phyloP scores from a whole-genome alignment of 2,113 vertebrate genomes.

The Pelusios castaneus region DNA sequence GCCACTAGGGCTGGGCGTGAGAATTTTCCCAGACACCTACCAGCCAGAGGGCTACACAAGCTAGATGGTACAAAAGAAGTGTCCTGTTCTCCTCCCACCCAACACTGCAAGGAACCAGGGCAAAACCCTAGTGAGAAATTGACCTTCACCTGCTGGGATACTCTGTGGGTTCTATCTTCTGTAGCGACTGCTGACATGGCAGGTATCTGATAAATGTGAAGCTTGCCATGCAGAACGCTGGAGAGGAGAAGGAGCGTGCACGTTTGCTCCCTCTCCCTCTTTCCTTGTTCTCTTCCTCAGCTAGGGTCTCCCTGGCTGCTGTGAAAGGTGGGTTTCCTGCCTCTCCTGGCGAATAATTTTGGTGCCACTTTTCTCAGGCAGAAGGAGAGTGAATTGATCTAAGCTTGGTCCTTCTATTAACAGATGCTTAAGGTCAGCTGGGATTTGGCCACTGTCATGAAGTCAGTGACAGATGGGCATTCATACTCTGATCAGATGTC shows the following conservation, averaged over 20 bases:
- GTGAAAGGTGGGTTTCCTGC: background rate
- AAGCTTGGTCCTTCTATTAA: background rate
- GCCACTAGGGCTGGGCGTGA: background rate
- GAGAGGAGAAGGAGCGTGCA: background rate
- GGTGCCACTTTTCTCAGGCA: background rate
- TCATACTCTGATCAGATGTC: background rate
- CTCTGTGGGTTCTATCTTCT: background rate
- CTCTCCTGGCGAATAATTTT: background rate
- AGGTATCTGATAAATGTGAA: background rate
- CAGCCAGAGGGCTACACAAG: background rate
- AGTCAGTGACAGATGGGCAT: no score
- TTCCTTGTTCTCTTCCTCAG: background rate
- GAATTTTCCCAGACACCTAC: background rate
- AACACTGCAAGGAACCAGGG: background rate
- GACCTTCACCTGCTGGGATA: background rate
- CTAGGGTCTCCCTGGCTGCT: background rate
- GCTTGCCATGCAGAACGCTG: background rate
- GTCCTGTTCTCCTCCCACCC: background rate
- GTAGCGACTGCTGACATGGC: background rate
- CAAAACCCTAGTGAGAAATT: background rate
- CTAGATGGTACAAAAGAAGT: background rate
- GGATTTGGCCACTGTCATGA: background rate
- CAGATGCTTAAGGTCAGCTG: background rate
- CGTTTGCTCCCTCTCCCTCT: background rate
- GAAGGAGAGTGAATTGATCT: background rate